Evolutionary conservation across 2,113 vertebrate species (phyloP), one percentile per base, ranked within the genome.

Genomic region (Euleptes europaea): DNA sequence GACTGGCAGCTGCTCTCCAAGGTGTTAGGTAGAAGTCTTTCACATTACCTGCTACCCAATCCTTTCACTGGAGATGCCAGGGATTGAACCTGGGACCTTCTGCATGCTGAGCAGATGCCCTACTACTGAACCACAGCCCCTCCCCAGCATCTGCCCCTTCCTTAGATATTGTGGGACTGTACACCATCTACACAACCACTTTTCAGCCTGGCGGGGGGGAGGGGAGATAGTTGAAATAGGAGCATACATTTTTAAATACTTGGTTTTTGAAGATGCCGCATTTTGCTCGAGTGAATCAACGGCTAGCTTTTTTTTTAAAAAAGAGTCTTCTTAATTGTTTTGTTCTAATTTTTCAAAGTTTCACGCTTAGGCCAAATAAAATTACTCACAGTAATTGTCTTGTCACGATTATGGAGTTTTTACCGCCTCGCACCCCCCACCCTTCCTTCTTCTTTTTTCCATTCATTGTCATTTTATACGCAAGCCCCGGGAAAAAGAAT

Each of bases 401-500:
- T 94, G 93, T 96, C 92, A 80, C 87, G 93, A 96, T 94, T 92
- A 94, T 78, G 91, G 78, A 85, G 88, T 88, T 86, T 85, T 72
- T 2, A 15, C 28, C 1, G 26, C 83, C n/a, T 0, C 71, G 15
- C 57, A 5, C 40, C 31, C 44, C 14, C 35, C 9, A 33, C 42
- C 14, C 38, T 8, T 7, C 4, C 13, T 21, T 14, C 51, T 42
- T 19, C 54, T 67, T 79, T 51, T 70, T 66, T 54, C 44, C 90
- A 94, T 94, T 96, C 94, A 93, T 90, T 17, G 74, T 90, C 14
- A 57, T 93, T 95, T 92, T 92, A 91, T 83, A 73, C 73, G 90
- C 94, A 94, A 94, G 95, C 96, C 95, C 91, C 93, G 54, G 96
- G 97, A 96, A 94, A 78, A 95, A 94, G 92, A 95, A 93, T 93